Evolutionary conservation across 2,113 vertebrate species (phyloP).

Genomic region (Bubo bubo): DNA sequence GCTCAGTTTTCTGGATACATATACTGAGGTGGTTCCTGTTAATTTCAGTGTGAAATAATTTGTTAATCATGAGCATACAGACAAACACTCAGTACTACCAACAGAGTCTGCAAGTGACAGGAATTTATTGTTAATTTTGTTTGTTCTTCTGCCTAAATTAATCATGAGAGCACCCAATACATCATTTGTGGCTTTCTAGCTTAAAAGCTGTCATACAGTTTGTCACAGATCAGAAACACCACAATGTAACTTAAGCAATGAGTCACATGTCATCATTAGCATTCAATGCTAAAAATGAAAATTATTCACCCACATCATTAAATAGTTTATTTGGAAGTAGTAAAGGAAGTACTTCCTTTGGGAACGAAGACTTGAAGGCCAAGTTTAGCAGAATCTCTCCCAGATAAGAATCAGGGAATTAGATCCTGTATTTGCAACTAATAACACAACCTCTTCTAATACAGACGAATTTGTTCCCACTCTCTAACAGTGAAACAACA

Average conservation of each 20-base stretch:
- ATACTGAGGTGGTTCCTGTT: background rate
- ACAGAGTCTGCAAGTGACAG: background rate
- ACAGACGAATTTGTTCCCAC: background rate
- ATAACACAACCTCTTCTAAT: background rate
- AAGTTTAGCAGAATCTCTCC: background rate
- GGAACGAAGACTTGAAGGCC: background rate
- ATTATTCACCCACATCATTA: background rate
- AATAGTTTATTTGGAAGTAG: background rate
- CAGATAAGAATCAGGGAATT: background rate
- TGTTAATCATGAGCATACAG: conserved; percentile 10
- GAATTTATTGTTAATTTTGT: background rate
- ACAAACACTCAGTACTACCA: background rate
- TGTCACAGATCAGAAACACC: background rate
- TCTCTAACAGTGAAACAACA: background rate
- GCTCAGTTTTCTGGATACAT: background rate
- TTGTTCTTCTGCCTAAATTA: background rate
- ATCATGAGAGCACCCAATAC: background rate
- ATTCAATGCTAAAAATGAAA: background rate
- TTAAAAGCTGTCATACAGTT: background rate
- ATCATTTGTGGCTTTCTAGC: background rate
- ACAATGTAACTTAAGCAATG: background rate
- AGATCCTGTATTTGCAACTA: background rate
- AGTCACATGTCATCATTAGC: background rate
- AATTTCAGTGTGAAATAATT: conserved; percentile 3
- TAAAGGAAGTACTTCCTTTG: background rate